Percentiles rank a stretch among this genome's conserved stretches.
Evolutionary conservation across 2,113 vertebrate genomes (phyloP).

Genomic region (Rhynchomys soricoides): DNA sequence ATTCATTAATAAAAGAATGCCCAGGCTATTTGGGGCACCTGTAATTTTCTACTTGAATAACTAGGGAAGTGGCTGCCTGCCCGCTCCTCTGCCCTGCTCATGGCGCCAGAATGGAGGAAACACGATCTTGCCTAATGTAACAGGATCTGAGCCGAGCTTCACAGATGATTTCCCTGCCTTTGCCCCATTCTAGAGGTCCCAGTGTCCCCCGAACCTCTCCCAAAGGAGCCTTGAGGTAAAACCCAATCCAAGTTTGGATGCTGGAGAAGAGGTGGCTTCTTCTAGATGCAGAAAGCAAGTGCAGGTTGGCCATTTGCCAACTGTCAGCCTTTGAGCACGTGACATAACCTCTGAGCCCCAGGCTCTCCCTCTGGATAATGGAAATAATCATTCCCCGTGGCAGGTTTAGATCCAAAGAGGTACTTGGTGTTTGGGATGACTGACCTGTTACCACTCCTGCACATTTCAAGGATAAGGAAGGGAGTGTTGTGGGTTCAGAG

Average conservation of each 20-base stretch:
- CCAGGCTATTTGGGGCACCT: constrained; percentile 79
- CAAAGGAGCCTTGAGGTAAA: neutral
- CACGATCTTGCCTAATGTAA: constrained; percentile 20
- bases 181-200: constrained; percentile 54
- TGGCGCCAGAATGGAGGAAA: constrained; percentile 51
- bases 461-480: neutral
- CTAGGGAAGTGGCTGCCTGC: constrained; percentile 79
- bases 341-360: constrained; percentile 8
- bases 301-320: neutral
- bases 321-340: neutral
- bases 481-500: neutral
- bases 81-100: constrained; percentile 53
- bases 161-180: constrained; percentile 43
- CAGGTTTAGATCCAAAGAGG: neutral
- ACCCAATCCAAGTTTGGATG: neutral
- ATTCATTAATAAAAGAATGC: constrained; percentile 85
- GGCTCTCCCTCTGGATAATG: neutral
- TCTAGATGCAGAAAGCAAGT: neutral
- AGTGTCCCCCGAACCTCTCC: neutral
- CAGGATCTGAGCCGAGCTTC: constrained; percentile 46
- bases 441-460: neutral
- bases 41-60: constrained; percentile 85
- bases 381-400: neutral
- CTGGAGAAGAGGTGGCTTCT: neutral
- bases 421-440: neutral